These are phyloP conservation scores for Enteromius mattozi DNA, from an alignment of 2,797 vertebrate species.

Conservation along the genomic window DNA sequence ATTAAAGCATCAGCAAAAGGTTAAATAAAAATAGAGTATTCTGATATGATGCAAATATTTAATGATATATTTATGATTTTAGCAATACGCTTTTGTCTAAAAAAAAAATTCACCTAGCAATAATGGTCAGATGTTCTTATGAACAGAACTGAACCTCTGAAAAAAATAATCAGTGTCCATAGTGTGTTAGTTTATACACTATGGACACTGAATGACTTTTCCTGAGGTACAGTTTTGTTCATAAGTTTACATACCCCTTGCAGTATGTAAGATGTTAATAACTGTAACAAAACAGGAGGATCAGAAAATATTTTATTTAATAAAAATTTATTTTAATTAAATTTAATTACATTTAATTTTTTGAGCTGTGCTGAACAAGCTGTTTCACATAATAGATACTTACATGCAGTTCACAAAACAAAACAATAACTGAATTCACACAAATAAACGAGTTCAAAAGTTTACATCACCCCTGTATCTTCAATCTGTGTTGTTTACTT, in stretches of 20 bases:
- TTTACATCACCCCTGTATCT: background rate
- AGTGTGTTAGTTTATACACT: background rate
- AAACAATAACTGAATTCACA: background rate
- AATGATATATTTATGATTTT: background rate
- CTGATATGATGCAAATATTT: background rate
- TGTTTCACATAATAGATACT: background rate
- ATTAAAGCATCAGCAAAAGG: background rate
- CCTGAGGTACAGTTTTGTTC: background rate
- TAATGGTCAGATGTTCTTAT: too few species aligned
- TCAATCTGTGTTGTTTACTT: background rate
- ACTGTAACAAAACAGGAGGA: background rate
- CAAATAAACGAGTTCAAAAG: background rate
- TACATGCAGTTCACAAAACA: background rate
- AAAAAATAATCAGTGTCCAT: too few species aligned
- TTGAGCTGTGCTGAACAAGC: background rate
- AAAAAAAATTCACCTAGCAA: background rate
- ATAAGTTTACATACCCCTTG: background rate
- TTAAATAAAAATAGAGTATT: background rate
- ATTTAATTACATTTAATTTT: too few species aligned
- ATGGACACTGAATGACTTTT: background rate
- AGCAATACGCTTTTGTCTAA: background rate
- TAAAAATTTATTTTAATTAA: too few species aligned
- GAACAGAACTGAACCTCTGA: too few species aligned
- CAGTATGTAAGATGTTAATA: background rate
- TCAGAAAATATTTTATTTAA: background rate